Evolutionary conservation across 1,140 invertebrate species (phyloP), one percentile per base, ranked within the genome.

Genomic region (Tenebrio molitor): DNA sequence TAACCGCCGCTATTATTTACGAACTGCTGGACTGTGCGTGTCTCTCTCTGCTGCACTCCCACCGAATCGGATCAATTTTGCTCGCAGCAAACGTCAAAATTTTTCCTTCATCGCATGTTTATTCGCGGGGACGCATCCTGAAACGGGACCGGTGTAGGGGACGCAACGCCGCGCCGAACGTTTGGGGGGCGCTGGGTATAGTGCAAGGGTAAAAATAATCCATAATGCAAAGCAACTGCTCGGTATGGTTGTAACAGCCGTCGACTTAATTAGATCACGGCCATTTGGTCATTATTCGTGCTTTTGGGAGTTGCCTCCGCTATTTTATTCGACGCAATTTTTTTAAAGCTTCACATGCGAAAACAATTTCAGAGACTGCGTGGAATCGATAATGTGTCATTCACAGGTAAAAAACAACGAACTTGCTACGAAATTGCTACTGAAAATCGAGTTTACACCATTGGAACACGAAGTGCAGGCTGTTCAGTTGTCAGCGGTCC

Each of bases 141-240:
- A 39, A 39, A 39, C 29, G 29, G 29, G 29, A 33, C 29, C n/a
- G n/a, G n/a, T n/a, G n/a, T n/a, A n/a, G n/a, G n/a, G n/a, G n/a
- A n/a, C n/a, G n/a, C n/a, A n/a, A n/a, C 25, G 25, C 8, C 8
- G 3, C 3, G 25, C 25, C 25, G 25, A 29, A 29, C 3, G 25
- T 29, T 29, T 29, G 25, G 8, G 25, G 25, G 8, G 8, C 25
- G 3, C 25, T 29, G 25, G 25, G 25, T 29, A 4, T 29, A 29
- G 25, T 8, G 46, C 50, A 58, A 58, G 50, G 50, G 50, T 58
- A 58, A 58, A 58, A 58, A 58, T 58, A 58, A 58, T 58, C 50
- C 23, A 58, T 58, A 58, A 58, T 58, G 50, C 50, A 29, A 58
- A 58, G 50, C 50, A 58, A 23, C 21, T 58, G 50, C 21, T 39